These are phyloP conservation scores for Nysson spinosus DNA, from an alignment of 2,888 invertebrate genomes.

Conservation along the genomic window DNA sequence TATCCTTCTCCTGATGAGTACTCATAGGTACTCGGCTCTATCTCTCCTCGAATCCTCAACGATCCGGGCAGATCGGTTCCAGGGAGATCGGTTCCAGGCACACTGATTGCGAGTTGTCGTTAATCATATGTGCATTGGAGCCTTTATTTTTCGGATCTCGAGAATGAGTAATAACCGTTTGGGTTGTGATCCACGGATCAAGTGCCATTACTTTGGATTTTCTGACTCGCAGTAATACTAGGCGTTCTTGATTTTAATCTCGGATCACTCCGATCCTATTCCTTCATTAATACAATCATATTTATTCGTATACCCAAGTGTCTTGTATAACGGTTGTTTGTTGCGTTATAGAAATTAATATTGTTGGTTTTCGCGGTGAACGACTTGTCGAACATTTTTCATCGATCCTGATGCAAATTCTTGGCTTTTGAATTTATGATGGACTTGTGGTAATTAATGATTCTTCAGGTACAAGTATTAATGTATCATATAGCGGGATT, in stretches of 20 bases:
- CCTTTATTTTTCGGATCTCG: slow-evolving; percentile 32
- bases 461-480: no score
- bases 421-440: no score
- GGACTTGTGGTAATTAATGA: no score
- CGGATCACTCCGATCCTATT: not conserved
- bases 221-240: not conserved
- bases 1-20: slow-evolving; percentile 4
- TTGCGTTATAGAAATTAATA: no score
- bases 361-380: not conserved
- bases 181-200: not conserved
- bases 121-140: slow-evolving; percentile 33
- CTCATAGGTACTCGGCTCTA: not conserved
- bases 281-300: slow-evolving; percentile 29
- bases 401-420: no score
- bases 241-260: slow-evolving; percentile 23
- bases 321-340: slow-evolving; percentile 3
- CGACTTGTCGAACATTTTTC: no score
- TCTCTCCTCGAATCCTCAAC: slow-evolving; percentile 9
- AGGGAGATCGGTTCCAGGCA: no score
- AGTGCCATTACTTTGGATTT: slow-evolving; percentile 1
- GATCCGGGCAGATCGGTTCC: slow-evolving; percentile 17
- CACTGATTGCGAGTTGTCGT: slow-evolving; percentile 25
- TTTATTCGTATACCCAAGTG: not conserved
- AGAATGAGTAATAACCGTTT: slow-evolving; percentile 20
- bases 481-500: no score